A percentile compares a stretch with the other conserved stretches of the same genome.
Evolutionary conservation across 2,113 vertebrate species (phyloP).

Genomic region (Hyperopisus bebe): DNA sequence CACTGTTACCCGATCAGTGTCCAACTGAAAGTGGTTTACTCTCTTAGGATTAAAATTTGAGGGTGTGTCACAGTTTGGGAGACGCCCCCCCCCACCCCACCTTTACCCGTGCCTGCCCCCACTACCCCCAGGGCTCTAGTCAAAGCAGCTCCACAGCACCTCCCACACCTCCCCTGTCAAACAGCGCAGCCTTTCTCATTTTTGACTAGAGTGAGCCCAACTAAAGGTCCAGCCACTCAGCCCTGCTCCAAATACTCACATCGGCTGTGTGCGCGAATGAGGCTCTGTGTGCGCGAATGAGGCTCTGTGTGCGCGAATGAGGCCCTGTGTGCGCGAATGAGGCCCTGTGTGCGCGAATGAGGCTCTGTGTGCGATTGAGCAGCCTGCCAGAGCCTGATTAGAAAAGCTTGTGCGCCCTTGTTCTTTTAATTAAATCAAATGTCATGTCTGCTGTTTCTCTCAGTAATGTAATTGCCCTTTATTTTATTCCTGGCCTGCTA

Average conservation of each 20-base stretch:
- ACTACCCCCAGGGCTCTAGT: constrained; percentile 30
- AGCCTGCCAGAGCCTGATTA: background rate
- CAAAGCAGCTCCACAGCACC: constrained; percentile 10
- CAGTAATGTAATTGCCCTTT: background rate
- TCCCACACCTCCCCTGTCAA: constrained; percentile 51
- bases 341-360: constrained; percentile 18
- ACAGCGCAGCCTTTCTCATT: constrained; percentile 58
- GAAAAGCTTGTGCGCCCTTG: background rate
- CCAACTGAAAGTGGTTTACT: background rate
- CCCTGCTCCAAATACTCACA: constrained; percentile 59
- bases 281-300: constrained; percentile 21
- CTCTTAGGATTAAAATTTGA: background rate
- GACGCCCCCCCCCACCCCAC: background rate
- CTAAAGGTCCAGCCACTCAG: constrained; percentile 51
- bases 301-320: constrained; percentile 19
- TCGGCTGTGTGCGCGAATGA: constrained; percentile 49
- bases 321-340: constrained; percentile 19
- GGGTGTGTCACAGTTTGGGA: background rate
- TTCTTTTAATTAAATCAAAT: background rate
- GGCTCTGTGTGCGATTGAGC: constrained; percentile 21
- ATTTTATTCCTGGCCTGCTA: background rate
- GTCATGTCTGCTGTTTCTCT: background rate
- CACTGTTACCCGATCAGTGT: background rate
- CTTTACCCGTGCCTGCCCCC: background rate
- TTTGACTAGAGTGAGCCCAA: constrained; percentile 65